Conservation (phyloP, 1,140 invertebrate species). For the Microplitis demolitor region DNA sequence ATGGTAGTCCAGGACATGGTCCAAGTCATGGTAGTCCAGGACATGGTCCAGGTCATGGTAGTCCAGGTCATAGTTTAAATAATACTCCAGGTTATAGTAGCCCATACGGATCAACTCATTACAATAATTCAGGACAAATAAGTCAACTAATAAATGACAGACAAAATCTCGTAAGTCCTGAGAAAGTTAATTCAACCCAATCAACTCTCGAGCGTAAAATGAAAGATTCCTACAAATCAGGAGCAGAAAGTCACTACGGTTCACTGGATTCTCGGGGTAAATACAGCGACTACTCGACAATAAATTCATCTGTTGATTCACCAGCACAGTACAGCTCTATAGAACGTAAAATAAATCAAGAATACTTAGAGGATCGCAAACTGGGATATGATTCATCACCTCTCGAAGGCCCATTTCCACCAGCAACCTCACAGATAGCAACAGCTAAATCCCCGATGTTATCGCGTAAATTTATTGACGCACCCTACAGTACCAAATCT, state of each 20-base stretch:
- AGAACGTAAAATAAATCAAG: slow-evolving; percentile 50
- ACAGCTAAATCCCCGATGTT: not conserved
- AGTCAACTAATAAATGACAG: slow-evolving; percentile 46
- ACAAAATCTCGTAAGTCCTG: slow-evolving; percentile 50
- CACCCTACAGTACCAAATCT: slow-evolving; percentile 29
- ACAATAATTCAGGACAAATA: slow-evolving; percentile 38
- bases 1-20: too few species aligned
- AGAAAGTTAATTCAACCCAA: slow-evolving; percentile 53
- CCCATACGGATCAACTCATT: too few species aligned
- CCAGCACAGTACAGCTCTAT: slow-evolving; percentile 51
- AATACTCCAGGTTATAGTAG: too few species aligned
- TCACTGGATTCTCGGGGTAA: slow-evolving; percentile 26
- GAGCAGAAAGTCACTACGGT: slow-evolving; percentile 35
- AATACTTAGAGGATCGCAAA: slow-evolving; percentile 33
- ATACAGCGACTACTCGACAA: slow-evolving; percentile 23
- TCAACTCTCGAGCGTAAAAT: slow-evolving; percentile 52
- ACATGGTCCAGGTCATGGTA: too few species aligned
- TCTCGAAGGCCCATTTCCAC: slow-evolving; percentile 20
- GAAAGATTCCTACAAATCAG: slow-evolving; percentile 38
- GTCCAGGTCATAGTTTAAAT: not conserved
- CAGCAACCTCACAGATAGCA: slow-evolving; percentile 9
- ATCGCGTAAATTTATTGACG: not conserved
- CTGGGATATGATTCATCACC: slow-evolving; percentile 23
- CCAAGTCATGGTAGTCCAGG: too few species aligned
- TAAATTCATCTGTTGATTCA: slow-evolving; percentile 33